Evolutionary conservation across 2,797 vertebrate genomes (phyloP).

Genomic region (Lophotriccus pileatus): DNA sequence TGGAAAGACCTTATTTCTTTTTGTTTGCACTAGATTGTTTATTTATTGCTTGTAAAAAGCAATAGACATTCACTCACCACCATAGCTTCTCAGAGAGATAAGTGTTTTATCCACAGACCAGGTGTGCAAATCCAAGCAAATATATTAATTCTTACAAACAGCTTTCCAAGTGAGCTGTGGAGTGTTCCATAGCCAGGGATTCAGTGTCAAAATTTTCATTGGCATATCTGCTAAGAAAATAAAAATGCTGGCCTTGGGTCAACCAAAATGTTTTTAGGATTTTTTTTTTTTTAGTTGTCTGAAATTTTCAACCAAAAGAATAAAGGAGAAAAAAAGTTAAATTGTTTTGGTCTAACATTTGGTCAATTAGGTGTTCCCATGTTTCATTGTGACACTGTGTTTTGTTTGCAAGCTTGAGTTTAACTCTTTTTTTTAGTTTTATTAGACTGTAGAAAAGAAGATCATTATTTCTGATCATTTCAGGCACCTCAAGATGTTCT

Average conservation of each 20-base stretch:
- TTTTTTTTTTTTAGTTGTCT: not conserved
- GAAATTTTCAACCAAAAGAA: not conserved
- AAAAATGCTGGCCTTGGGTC: not conserved
- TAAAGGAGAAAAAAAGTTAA: not conserved
- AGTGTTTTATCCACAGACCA: not conserved
- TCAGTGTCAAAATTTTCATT: not conserved
- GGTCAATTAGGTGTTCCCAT: not conserved
- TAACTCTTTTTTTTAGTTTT: not conserved
- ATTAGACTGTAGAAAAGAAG: not conserved
- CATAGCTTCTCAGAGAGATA: not conserved
- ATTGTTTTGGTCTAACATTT: not conserved
- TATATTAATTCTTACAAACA: not conserved
- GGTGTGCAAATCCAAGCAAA: not conserved
- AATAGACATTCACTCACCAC: not conserved
- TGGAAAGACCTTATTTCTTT: not conserved
- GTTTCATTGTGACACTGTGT: not conserved
- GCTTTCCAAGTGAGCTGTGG: not conserved
- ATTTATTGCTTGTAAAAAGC: not conserved
- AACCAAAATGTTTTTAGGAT: not conserved
- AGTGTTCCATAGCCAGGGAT: not conserved
- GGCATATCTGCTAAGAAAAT: not conserved
- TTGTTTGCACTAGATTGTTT: not conserved
- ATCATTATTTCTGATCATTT: not conserved
- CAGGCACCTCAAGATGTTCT: not conserved
- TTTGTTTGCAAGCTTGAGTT: not conserved